Conservation (phyloP, 2,888 invertebrate genomes). For the Odontocerum albicorne region DNA sequence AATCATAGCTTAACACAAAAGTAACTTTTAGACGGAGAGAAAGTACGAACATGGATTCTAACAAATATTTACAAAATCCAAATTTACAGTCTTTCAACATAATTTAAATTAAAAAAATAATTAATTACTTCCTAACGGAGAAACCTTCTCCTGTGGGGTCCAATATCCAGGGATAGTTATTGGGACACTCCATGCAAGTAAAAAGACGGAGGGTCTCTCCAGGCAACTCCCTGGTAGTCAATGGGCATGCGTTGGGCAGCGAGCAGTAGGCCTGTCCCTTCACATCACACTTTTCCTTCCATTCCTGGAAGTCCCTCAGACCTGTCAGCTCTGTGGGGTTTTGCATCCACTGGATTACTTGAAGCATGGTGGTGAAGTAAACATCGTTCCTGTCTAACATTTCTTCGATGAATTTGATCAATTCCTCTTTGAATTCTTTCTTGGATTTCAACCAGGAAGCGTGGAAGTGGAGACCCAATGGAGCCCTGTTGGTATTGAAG, state of each 20-base stretch:
- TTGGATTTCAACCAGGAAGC: slow-evolving; percentile 95
- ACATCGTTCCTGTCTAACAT: slow-evolving; percentile 88
- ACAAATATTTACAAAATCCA: slow-evolving; percentile 35
- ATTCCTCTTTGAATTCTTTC: slow-evolving; percentile 88
- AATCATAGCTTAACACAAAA: slow-evolving; percentile 18
- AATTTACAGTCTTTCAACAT: slow-evolving; percentile 35
- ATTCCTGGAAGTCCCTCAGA: slow-evolving; percentile 88
- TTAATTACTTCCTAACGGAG: slow-evolving; percentile 72
- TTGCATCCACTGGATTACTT: slow-evolving; percentile 97
- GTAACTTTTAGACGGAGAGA: slow-evolving; percentile 1
- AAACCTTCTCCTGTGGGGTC: slow-evolving; percentile 95
- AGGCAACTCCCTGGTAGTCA: slow-evolving; percentile 86
- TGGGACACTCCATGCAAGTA: slow-evolving; percentile 95
- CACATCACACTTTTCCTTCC: slow-evolving; percentile 95
- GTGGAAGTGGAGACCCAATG: slow-evolving; percentile 90
- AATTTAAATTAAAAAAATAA: slow-evolving; percentile 31
- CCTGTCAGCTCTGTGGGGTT: slow-evolving; percentile 86
- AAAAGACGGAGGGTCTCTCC: slow-evolving; percentile 90
- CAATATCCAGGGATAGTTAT: slow-evolving; percentile 93
- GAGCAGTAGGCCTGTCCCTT: slow-evolving; percentile 93
- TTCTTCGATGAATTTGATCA: slow-evolving; percentile 92
- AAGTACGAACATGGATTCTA: slow-evolving; percentile 12
- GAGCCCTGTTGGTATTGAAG: slow-evolving; percentile 90
- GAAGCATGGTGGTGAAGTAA: slow-evolving; percentile 88
- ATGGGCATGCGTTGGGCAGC: slow-evolving; percentile 85